These are phyloP conservation scores for Caenorhabditis sp. DNA, from an alignment of 2,888 invertebrate species.

Conservation along the genomic window DNA sequence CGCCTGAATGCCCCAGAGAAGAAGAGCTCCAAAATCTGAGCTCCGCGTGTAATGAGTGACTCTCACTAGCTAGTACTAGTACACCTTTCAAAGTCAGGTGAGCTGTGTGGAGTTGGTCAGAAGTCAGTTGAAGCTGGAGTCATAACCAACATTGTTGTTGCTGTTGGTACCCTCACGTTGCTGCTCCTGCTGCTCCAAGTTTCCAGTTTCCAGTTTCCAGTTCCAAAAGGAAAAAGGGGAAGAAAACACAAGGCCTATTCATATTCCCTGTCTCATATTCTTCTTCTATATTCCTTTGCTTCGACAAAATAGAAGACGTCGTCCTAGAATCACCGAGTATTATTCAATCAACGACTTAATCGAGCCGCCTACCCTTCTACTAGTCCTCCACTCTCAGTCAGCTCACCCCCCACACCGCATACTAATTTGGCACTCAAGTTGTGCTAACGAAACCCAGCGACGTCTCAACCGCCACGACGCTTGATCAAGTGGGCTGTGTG, in stretches of 20 bases:
- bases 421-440: conserved; percentile 63
- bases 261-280: neutral
- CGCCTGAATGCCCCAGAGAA: conserved; percentile 45
- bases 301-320: neutral
- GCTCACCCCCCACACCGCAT: conserved; percentile 42
- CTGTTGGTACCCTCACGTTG: conserved; percentile 13
- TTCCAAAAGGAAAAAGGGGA: too few species aligned
- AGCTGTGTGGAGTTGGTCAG: neutral
- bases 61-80: neutral
- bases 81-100: conserved; percentile 1
- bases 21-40: conserved; percentile 22
- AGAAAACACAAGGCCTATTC: neutral
- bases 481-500: conserved; percentile 46
- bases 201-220: too few species aligned
- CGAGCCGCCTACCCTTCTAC: too few species aligned
- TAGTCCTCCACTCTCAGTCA: conserved; percentile 38
- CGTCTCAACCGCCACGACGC: conserved; percentile 26
- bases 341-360: conserved; percentile 56
- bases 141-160: too few species aligned
- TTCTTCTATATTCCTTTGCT: neutral
- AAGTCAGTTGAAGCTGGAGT: too few species aligned
- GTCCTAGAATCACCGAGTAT: conserved; percentile 35
- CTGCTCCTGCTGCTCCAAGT: neutral
- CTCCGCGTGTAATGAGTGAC: conserved; percentile 32
- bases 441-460: conserved; percentile 54